A percentile compares a stretch with the other conserved stretches of the same genome.
phyloP scores from a whole-genome alignment of 2,888 invertebrate genomes.

The Ormyrus pomaceus region DNA sequence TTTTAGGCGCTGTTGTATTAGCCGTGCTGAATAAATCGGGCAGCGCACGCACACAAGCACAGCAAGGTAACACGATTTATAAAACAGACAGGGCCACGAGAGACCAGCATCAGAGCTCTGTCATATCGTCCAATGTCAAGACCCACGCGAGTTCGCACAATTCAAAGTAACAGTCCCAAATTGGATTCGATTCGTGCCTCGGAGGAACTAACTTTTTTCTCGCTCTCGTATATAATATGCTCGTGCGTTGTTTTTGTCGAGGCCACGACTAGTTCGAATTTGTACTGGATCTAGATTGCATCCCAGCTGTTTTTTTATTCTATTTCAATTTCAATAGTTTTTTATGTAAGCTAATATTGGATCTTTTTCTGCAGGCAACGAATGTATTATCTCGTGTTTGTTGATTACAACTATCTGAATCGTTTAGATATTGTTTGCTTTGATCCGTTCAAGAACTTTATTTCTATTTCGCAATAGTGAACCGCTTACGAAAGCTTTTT shows the following conservation, averaged over 20 bases:
- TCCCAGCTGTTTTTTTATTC: too few relatives aligned
- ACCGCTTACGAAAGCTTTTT: conserved; percentile 28
- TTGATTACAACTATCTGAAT: conserved; percentile 16
- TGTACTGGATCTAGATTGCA: too few relatives aligned
- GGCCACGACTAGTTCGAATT: too few relatives aligned
- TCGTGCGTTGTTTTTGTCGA: too few relatives aligned
- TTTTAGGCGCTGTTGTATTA: conserved; percentile 47
- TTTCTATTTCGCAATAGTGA: conserved; percentile 19
- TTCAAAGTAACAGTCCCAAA: conserved; percentile 26
- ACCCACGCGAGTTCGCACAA: background rate
- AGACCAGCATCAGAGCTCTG: background rate
- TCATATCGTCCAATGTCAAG: conserved; percentile 32
- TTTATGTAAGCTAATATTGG: too few relatives aligned
- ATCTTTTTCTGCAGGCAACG: too few relatives aligned
- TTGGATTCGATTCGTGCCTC: conserved; percentile 1
- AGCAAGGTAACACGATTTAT: too few relatives aligned
- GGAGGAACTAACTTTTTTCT: too few relatives aligned
- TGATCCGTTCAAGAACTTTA: background rate
- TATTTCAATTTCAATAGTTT: too few relatives aligned
- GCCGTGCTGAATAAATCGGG: conserved; percentile 21
- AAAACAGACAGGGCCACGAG: background rate
- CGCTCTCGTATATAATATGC: too few relatives aligned
- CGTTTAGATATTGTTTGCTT: conserved; percentile 10
- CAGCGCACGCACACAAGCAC: background rate
- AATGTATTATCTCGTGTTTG: too few relatives aligned